Conservation (phyloP, 2,888 invertebrate genomes). For the Autographa pulchrina region DNA sequence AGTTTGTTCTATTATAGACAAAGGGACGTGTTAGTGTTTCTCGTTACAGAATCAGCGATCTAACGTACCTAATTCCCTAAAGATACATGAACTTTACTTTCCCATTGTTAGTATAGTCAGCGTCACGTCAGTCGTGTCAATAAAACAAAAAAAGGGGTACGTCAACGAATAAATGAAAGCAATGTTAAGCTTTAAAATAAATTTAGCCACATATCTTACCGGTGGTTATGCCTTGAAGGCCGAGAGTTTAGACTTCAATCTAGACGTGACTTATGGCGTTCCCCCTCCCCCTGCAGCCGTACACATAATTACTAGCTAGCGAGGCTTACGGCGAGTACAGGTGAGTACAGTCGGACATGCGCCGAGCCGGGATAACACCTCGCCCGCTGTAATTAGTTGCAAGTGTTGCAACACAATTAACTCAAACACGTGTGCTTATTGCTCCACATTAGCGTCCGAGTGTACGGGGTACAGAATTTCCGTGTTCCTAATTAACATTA, state of each 20-base stretch:
- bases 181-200: not conserved
- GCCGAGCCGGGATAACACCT: not conserved
- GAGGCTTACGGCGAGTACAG: not conserved
- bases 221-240: not conserved
- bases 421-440: not conserved
- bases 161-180: not conserved
- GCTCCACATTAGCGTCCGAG: not conserved
- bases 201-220: not conserved
- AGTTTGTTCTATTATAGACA: not conserved
- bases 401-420: not conserved
- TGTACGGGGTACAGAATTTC: not conserved
- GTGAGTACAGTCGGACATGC: not conserved
- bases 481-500: not conserved
- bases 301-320: not conserved
- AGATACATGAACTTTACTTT: too few species aligned
- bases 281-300: not conserved
- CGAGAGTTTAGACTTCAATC: not conserved
- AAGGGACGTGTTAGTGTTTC: not conserved
- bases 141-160: too few species aligned
- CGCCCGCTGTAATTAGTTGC: not conserved
- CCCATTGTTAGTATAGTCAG: too few species aligned
- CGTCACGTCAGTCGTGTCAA: too few species aligned
- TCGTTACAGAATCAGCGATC: not conserved
- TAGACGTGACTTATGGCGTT: not conserved
- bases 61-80: too few species aligned